Evolutionary conservation across 2,888 invertebrate genomes (phyloP).

Genomic region (Sturmia bella): DNA sequence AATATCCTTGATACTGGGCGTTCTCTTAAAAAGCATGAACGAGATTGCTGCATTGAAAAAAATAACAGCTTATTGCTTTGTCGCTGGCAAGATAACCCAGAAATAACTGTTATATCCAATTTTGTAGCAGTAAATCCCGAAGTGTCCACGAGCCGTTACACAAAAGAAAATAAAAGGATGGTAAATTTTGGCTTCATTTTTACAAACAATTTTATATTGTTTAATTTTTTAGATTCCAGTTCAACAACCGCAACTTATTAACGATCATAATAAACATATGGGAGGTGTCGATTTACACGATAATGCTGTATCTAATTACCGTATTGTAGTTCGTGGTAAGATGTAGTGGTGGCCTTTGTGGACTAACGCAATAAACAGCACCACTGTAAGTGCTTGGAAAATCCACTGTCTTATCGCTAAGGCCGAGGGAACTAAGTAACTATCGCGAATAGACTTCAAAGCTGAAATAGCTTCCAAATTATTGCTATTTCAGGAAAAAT

Average conservation of each 20-base stretch:
- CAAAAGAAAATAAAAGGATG: conserved; percentile 5
- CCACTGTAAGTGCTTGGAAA: conserved; percentile 9
- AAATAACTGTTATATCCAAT: conserved; percentile 26
- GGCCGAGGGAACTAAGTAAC: not conserved
- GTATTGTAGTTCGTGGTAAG: not conserved
- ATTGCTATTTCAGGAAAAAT: not conserved
- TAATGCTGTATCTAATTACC: conserved; percentile 21
- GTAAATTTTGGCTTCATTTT: not conserved
- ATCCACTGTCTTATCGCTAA: conserved; percentile 10
- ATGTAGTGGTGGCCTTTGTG: not conserved
- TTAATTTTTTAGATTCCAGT: not conserved
- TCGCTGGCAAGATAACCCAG: conserved; percentile 27
- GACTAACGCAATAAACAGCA: conserved; percentile 2
- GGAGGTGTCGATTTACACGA: conserved; percentile 31
- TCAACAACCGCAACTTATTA: not conserved
- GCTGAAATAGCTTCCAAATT: conserved; percentile 11
- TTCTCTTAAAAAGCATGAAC: not conserved
- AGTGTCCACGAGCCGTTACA: conserved; percentile 9
- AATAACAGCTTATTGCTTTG: conserved; percentile 6
- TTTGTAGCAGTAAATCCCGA: conserved; percentile 29
- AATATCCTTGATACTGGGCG: conserved; percentile 6
- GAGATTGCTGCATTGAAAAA: not conserved
- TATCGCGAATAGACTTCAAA: conserved; percentile 21
- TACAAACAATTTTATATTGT: too few relatives aligned
- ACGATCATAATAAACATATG: conserved; percentile 12